Evolutionary conservation across 2,113 vertebrate species (phyloP).

Genomic region (Dipodomys spectabilis): DNA sequence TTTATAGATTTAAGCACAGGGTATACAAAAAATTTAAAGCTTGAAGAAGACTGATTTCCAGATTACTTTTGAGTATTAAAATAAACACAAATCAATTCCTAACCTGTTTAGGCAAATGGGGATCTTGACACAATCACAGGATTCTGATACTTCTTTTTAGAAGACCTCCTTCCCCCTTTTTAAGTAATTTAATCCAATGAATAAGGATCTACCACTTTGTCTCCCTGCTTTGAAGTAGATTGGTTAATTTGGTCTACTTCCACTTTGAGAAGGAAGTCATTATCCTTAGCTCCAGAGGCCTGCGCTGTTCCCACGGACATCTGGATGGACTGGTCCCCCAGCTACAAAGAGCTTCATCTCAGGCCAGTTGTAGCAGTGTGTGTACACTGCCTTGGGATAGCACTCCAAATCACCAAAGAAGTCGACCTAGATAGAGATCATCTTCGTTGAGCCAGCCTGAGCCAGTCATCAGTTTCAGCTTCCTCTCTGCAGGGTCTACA

Average conservation of each 20-base stretch:
- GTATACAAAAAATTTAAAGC: neutral
- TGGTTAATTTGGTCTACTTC: neutral
- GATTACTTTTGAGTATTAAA: conserved; percentile 22
- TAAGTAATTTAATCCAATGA: neutral
- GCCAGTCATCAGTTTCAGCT: conserved; percentile 94
- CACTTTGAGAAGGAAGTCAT: neutral
- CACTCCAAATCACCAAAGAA: conserved; percentile 86
- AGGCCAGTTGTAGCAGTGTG: conserved; percentile 97
- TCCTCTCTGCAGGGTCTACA: conserved; percentile 87
- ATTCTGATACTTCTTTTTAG: neutral
- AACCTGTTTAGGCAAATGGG: neutral
- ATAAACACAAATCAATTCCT: neutral
- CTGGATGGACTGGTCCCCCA: conserved; percentile 95
- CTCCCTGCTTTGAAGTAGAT: neutral
- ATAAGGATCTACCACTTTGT: neutral
- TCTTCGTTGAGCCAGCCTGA: conserved; percentile 98
- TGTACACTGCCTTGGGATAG: conserved; percentile 97
- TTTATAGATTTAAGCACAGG: conserved; percentile 8
- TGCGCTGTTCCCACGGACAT: conserved; percentile 97
- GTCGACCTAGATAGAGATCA: conserved; percentile 89
- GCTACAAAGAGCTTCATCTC: conserved; percentile 98
- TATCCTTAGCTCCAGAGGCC: conserved; percentile 95
- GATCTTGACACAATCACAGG: conserved; percentile 21
- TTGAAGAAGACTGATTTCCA: conserved; percentile 33
- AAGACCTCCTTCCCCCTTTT: neutral